A percentile compares a stretch with the other conserved stretches of the same genome.
Conservation (phyloP, 2,113 vertebrate genomes). For the Thalassoma bifasciatum region DNA sequence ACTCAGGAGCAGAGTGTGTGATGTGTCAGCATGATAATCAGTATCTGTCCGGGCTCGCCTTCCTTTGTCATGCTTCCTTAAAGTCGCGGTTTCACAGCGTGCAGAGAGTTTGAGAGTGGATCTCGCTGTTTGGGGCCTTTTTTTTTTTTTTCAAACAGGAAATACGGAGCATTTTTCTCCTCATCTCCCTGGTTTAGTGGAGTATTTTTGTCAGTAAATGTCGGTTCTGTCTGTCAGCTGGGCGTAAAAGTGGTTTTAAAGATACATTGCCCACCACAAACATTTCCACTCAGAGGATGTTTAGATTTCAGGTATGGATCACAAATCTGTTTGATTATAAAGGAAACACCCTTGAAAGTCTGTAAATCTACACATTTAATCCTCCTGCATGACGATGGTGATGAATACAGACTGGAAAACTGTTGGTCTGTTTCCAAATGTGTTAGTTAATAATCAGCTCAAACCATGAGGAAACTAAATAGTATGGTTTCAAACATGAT, state of each 20-base stretch:
- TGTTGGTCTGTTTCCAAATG: background rate
- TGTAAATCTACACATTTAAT: background rate
- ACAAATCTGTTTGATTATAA: background rate
- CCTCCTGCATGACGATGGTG: background rate
- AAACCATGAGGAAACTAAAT: background rate
- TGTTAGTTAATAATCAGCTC: background rate
- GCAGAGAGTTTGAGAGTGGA: background rate
- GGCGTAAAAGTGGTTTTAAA: background rate
- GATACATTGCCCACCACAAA: too few relatives aligned
- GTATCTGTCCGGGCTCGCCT: constrained; percentile 17
- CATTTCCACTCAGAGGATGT: too few relatives aligned
- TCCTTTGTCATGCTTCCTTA: background rate
- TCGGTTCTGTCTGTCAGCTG: background rate
- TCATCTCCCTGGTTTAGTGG: background rate
- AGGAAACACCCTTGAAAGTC: background rate
- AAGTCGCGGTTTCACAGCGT: background rate
- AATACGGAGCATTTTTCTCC: background rate
- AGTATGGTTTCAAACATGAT: background rate
- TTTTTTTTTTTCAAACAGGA: background rate
- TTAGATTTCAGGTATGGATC: too few relatives aligned
- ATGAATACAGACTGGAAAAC: background rate
- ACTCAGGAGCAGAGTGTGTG: background rate
- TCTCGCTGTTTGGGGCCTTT: too few relatives aligned
- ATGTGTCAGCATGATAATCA: background rate
- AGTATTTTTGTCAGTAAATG: background rate